phyloP scores from a whole-genome alignment of 2,113 vertebrate genomes.

The Mirza zaza region DNA sequence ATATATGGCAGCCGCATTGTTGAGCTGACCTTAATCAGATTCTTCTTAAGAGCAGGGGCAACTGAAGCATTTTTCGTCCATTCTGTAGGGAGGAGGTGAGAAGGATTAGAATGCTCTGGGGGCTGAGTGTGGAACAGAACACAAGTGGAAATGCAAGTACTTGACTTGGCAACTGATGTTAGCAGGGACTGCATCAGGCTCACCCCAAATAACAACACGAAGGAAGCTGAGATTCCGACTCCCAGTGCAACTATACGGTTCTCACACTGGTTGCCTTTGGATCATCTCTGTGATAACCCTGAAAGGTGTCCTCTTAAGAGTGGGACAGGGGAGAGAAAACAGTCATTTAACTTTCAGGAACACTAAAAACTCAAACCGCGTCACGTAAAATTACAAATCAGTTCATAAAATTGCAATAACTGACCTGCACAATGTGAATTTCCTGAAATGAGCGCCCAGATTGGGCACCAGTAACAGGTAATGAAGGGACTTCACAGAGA shows the following conservation, averaged over 20 bases:
- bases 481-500: slow-evolving; percentile 86
- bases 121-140: fast-evolving
- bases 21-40: background rate
- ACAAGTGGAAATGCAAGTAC: background rate
- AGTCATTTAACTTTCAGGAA: slow-evolving; percentile 80
- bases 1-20: background rate
- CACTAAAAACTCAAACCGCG: slow-evolving; percentile 81
- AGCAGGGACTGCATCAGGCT: background rate
- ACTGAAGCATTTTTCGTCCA: background rate
- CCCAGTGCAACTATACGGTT: fast-evolving
- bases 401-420: slow-evolving; percentile 84
- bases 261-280: fast-evolving
- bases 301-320: slow-evolving; percentile 44
- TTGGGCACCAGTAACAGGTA: slow-evolving; percentile 82
- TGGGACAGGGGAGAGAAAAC: slow-evolving; percentile 32
- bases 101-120: background rate
- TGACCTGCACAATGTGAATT: slow-evolving; percentile 83
- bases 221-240: fast-evolving
- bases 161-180: fast-evolving
- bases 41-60: background rate
- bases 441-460: slow-evolving; percentile 79
- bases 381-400: slow-evolving; percentile 85
- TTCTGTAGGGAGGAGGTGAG: background rate
- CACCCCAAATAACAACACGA: fast-evolving
- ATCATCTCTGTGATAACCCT: background rate